Conservation (phyloP, 2,113 vertebrate genomes). For the Eptesicus fuscus region DNA sequence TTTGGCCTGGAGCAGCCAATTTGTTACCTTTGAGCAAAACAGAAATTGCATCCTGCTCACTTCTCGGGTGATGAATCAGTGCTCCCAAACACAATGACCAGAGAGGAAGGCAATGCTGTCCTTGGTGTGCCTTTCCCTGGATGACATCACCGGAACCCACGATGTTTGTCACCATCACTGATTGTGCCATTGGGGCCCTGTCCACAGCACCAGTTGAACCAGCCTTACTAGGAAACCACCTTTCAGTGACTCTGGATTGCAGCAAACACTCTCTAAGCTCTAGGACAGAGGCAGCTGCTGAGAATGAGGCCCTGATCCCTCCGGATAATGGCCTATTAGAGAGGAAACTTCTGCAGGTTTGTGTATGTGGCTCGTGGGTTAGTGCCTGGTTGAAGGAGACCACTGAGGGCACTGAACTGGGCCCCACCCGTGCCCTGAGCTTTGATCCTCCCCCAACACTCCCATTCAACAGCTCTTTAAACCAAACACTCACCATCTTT, state of each 20-base stretch:
- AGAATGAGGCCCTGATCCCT: neutral
- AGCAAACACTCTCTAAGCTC: neutral
- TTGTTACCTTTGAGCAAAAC: neutral
- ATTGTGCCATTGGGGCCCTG: neutral
- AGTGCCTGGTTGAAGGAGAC: neutral
- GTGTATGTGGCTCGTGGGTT: neutral
- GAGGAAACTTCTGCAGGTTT: neutral
- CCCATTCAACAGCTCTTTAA: neutral
- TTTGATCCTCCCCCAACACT: neutral
- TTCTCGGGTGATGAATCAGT: neutral
- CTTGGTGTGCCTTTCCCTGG: neutral
- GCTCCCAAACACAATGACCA: neutral
- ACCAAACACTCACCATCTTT: neutral
- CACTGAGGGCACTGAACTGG: neutral
- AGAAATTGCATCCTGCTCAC: neutral
- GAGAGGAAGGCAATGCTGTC: neutral
- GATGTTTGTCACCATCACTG: neutral
- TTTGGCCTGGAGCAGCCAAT: neutral
- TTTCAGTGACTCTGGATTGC: neutral
- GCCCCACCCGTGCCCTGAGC: neutral
- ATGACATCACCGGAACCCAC: neutral
- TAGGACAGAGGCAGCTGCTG: neutral
- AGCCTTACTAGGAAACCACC: constrained; percentile 2
- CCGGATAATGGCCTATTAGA: neutral
- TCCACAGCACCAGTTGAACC: neutral